Base-by-base conservation (phyloP, 2,113 vertebrate species). In the Opisthocomus hoazin region DNA sequence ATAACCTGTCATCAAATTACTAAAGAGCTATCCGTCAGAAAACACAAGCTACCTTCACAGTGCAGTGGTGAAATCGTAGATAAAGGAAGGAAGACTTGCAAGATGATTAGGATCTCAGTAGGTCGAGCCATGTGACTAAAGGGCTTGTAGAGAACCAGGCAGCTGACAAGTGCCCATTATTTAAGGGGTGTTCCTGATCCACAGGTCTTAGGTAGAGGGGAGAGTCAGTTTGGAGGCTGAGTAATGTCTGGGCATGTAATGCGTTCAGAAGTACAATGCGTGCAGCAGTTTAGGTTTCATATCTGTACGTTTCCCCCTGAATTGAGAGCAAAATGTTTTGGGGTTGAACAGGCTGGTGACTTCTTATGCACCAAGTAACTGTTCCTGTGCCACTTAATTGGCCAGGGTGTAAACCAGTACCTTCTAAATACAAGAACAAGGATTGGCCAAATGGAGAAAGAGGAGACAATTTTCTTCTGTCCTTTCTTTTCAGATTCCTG, bases 361-460 rank as follows among this genome's bases (percentile, higher is more conserved):
- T 61, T 74, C 18, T 75, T 70, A 41, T 0, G 3, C 7, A 10
- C 39, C 60, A 22, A 56, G 84, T n/a, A 63, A 5, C 1, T 4
- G 2, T 83, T 90, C 11, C 45, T 65, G n/a, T 73, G 45, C 48
- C 36, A 34, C 8, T 57, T 69, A 56, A 41, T 64, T 75, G 57
- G 15, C 27, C 18, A 19, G 21, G n/a, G 8, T 45, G 11, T 70
- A 54, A 89, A 37, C 12, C 9, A 60, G 10, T 78, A 14, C 30
- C 8, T 71, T 48, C 15, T 83, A 58, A 90, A 48, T 70, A 34
- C 1, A 48, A 45, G 46, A 78, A 37, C 12, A 53, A 80, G 36
- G 50, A 37, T 32, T 83, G 26, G 22, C 16, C 58, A 29, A 90
- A 29, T 26, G 26, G 36, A 74, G n/a, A 43, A 84, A 45, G 68